phyloP scores from a whole-genome alignment of 2,797 vertebrate genomes.

The Tiaroga cobitis region DNA sequence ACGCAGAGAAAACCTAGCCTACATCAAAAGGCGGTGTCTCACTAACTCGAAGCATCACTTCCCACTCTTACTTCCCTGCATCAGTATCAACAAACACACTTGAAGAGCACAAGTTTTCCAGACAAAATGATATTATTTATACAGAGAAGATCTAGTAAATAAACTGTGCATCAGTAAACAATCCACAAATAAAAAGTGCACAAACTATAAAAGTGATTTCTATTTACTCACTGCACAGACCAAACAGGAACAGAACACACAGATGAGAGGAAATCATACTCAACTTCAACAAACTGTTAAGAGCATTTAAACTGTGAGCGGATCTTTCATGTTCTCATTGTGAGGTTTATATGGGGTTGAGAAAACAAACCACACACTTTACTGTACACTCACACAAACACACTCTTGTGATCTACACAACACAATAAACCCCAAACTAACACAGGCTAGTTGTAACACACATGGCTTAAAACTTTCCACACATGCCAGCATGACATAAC shows the following conservation, averaged over 20 bases:
- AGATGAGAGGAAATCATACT: neutral
- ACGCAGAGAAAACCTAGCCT: too few species aligned
- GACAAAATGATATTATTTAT: neutral
- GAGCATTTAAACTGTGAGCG: neutral
- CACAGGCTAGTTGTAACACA: too few species aligned
- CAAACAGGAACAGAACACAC: neutral
- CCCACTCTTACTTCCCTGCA: neutral
- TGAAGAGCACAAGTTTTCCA: neutral
- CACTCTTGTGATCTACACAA: neutral
- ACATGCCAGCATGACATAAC: too few species aligned
- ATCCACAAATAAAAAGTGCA: neutral
- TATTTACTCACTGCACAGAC: neutral
- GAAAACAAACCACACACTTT: neutral
- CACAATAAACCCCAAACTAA: neutral
- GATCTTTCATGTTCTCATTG: neutral
- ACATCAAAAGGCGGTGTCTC: too few species aligned
- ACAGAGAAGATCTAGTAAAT: neutral
- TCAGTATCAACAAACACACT: neutral
- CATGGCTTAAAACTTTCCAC: too few species aligned
- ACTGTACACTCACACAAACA: neutral
- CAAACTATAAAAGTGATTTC: neutral
- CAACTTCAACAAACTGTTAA: neutral
- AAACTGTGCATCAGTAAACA: neutral
- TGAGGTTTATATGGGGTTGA: neutral
- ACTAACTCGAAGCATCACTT: too few species aligned